Conservation (phyloP, 2,797 vertebrate genomes). For the Alcedo quadribrachys region DNA sequence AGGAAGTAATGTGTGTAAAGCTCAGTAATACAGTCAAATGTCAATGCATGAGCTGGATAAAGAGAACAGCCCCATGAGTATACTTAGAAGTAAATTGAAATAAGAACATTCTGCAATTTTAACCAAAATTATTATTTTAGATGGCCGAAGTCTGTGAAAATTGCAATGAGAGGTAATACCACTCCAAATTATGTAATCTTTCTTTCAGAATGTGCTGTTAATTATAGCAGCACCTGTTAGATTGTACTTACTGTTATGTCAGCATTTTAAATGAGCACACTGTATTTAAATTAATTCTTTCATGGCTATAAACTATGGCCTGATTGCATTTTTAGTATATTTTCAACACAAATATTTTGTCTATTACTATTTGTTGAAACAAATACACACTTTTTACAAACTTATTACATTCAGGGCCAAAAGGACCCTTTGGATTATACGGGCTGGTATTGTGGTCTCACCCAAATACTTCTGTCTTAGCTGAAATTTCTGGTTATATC, state of each 20-base stretch:
- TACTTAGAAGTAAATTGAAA: conserved; percentile 30
- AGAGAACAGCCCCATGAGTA: not conserved
- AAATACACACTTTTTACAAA: too few relatives aligned
- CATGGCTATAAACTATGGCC: too few relatives aligned
- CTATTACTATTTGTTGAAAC: too few relatives aligned
- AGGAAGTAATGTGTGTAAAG: not conserved
- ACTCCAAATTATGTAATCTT: not conserved
- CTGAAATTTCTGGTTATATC: not conserved
- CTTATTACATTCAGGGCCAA: too few relatives aligned
- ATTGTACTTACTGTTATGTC: not conserved
- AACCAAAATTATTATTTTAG: not conserved
- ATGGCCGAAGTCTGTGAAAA: not conserved
- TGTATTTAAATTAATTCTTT: not conserved
- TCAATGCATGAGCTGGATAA: not conserved
- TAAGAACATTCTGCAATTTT: not conserved
- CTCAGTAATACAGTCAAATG: not conserved
- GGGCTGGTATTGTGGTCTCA: not conserved
- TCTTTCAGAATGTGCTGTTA: conserved; percentile 8
- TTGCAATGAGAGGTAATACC: not conserved
- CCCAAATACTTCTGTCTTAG: not conserved
- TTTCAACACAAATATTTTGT: too few relatives aligned
- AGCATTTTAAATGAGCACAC: not conserved
- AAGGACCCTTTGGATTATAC: too few relatives aligned
- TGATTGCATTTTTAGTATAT: too few relatives aligned
- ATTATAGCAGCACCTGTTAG: conserved; percentile 18